Evolutionary conservation across 2,797 vertebrate species (phyloP), one percentile per base, ranked within the genome.

Genomic region (Myioborus miniatus): DNA sequence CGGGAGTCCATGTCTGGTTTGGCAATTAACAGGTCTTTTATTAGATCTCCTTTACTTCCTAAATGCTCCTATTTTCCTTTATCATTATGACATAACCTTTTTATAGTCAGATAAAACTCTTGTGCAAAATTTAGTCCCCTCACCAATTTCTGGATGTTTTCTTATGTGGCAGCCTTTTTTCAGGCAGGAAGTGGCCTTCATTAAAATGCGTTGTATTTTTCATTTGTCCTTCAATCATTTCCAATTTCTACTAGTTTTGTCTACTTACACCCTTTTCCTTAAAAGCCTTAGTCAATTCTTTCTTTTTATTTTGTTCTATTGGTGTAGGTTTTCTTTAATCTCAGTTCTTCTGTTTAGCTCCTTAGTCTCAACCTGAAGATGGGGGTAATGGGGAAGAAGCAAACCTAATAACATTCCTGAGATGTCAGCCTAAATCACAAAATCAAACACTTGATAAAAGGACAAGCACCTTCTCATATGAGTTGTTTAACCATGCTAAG

Each of bases 41-140:
- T 93, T 95, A 95, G 77, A 89, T 90, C 86, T 93, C 37, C 52
- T 83, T 95, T 86, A 82, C 60, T 94, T 90, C 77, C 86, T 93
- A 93, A 83, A 90, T 89, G 55, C 23, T 81, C 26, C 82, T 60
- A 60, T 78, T 92, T 95, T 92, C 77, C 70, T 93, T 93, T 88
- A 80, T 91, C 47, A 69, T 84, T 84, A 86, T 19, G 79, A 72
- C 17, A 71, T 68, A 90, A 83, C 32, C 34, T 62, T 90, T 90
- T 87, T 50, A 88, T 53, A 86, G 44, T 44, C 60, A 69, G 70
- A 87, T 75, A 83, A 78, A 94, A n/a, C 41, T 82, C 37, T 74
- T 75, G 37, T 34, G 80, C 11, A 0, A 93, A 75, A 81, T 75
- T 86, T 41, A 87, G 56, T 83, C 29, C 68, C 43, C 39, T 91